These are phyloP conservation scores for Sinonovacula constricta DNA, from an alignment of 1,140 invertebrate genomes.

Conservation along the genomic window DNA sequence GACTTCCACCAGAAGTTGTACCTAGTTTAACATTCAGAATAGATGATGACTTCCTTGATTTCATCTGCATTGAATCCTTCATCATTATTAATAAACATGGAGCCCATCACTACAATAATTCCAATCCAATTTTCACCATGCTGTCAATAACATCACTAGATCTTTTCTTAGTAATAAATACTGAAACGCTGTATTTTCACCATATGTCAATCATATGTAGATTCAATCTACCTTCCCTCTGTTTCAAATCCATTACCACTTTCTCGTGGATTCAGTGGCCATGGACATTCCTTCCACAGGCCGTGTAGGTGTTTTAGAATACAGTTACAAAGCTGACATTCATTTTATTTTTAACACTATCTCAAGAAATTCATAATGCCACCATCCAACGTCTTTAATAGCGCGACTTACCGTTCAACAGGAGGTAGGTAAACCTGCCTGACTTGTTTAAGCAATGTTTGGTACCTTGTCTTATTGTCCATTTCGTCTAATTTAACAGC, in stretches of 20 bases:
- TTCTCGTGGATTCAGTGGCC: constrained; percentile 38
- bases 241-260: neutral
- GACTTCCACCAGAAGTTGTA: too few relatives aligned
- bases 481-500: constrained; percentile 23
- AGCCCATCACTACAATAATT: constrained; percentile 39
- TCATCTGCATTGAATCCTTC: constrained; percentile 39
- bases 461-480: neutral
- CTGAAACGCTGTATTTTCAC: constrained; percentile 19
- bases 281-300: constrained; percentile 23
- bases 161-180: constrained; percentile 29
- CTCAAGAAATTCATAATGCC: constrained; percentile 24
- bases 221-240: constrained; percentile 22
- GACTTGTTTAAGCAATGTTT: constrained; percentile 43
- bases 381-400: constrained; percentile 36
- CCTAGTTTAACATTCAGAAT: constrained; percentile 18
- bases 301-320: constrained; percentile 23
- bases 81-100: constrained; percentile 33
- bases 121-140: constrained; percentile 41
- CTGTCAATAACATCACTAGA: constrained; percentile 25
- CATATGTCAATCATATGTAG: constrained; percentile 48
- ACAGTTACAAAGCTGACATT: constrained; percentile 28
- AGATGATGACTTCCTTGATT: constrained; percentile 30
- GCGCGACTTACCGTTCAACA: too few relatives aligned
- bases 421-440: constrained; percentile 47
- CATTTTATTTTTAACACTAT: neutral